Evolutionary conservation across 2,797 vertebrate species (phyloP).

Genomic region (Hydrolagus colliei): DNA sequence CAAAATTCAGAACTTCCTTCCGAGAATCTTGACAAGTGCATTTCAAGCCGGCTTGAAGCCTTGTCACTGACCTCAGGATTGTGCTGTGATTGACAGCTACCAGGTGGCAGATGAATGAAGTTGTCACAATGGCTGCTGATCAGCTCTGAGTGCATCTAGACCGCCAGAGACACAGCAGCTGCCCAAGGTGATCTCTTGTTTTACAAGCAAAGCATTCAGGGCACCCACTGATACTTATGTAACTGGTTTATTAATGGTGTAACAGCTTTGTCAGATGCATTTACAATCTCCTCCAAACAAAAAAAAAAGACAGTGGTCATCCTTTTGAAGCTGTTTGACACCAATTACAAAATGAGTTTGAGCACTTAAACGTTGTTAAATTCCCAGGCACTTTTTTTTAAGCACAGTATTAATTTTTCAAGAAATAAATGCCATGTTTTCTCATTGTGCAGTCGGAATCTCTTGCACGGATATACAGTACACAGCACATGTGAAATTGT

Average conservation of each 20-base stretch:
- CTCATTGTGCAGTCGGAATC: background rate
- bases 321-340: conserved; percentile 34
- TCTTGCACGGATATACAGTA: background rate
- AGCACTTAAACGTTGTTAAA: background rate
- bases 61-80: conserved; percentile 65
- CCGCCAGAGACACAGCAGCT: conserved; percentile 55
- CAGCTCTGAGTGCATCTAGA: conserved; percentile 55
- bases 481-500: background rate
- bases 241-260: conserved; percentile 38
- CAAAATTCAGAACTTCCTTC: conserved; percentile 22
- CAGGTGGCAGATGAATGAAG: conserved; percentile 69
- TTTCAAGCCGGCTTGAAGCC: conserved; percentile 64
- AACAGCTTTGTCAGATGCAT: background rate
- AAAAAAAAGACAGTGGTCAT: conserved; percentile 33
- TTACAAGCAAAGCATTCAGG: conserved; percentile 47
- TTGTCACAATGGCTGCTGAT: conserved; percentile 62
- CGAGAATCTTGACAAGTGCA: conserved; percentile 54
- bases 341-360: background rate
- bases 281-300: conserved; percentile 13
- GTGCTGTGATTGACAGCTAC: conserved; percentile 66
- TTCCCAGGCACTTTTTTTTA: background rate
- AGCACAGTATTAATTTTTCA: background rate
- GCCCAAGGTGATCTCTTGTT: conserved; percentile 63
- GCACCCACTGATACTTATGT: conserved; percentile 26
- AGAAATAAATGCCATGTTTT: conserved; percentile 12